A percentile compares a stretch with the other conserved stretches of the same genome.
Evolutionary conservation across 2,797 vertebrate genomes (phyloP).

Genomic region (Anas acuta): DNA sequence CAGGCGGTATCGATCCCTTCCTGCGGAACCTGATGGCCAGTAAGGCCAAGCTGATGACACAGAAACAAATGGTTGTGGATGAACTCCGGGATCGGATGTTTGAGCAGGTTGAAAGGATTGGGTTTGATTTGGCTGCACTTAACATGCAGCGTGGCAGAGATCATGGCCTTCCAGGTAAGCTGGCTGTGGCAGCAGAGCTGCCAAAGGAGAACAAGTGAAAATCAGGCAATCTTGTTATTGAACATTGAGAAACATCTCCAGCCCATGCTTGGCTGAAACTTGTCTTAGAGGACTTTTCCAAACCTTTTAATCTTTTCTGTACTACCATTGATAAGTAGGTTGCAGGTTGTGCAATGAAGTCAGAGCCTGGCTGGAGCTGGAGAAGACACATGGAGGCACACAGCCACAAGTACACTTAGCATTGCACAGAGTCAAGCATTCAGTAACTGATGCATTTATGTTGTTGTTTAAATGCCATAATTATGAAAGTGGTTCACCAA

Average conservation of each 20-base stretch:
- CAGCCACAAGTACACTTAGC: rapidly evolving
- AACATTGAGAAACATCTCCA: neutral
- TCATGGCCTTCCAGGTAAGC: slow-evolving; percentile 84
- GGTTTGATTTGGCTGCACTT: slow-evolving; percentile 83
- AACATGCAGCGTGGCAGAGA: slow-evolving; percentile 89
- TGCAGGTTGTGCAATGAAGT: neutral
- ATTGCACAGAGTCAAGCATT: neutral
- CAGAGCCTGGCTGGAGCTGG: neutral
- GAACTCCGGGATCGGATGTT: slow-evolving; percentile 85
- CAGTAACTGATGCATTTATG: neutral
- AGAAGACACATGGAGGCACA: rapidly evolving
- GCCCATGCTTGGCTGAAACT: neutral
- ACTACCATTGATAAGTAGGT: neutral
- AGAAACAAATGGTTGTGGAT: slow-evolving; percentile 81
- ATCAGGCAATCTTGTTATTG: neutral
- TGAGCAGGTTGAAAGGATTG: slow-evolving; percentile 74
- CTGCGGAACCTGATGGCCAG: slow-evolving; percentile 83
- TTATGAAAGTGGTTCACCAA: neutral
- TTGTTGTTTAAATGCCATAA: neutral
- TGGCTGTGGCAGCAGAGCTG: neutral
- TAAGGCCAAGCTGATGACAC: slow-evolving; percentile 75
- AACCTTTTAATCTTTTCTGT: neutral
- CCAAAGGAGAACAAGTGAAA: neutral
- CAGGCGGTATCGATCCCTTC: slow-evolving; percentile 88
- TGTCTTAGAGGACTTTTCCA: neutral